Base-by-base conservation (phyloP, 2,888 invertebrate genomes). In the Acheta domesticus region DNA sequence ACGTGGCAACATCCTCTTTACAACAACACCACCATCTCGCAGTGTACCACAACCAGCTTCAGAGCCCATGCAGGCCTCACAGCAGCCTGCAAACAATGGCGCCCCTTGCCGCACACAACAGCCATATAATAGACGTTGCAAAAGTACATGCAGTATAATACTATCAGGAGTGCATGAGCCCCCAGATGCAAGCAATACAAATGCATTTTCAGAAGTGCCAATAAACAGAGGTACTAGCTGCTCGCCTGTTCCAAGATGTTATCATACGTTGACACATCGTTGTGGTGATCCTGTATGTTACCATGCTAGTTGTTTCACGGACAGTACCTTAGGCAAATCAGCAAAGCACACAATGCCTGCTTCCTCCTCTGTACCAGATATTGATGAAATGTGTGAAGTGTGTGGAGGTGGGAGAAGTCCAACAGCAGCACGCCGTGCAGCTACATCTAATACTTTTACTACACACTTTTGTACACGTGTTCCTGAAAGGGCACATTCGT, bases 121-220 rank as follows among this genome's bases (percentile, higher is more conserved):
- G 77, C 87, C 87, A 2, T 88, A 87, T 82, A 87, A 88, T 82
- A 85, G 89, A 11, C 87, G 89, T 80, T 92, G 92, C 84, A 89
- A 89, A 82, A 93, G 92, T 85, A 92, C 92, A 0, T 93, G 92
- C 84, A 92, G 90, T 84, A 93, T 93, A 79, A 89, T 91, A 19
- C 87, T 93, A 76, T 90, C 91, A 12, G 83, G 83, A 12, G 49
- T 74, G 20, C 75, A 75, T 50, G 87, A 89, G n/a, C 75, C 75
- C 14, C 75, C 75, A 14, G n/a, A 49, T 62, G n/a, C 16, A 14
- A 62, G 5, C 62, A 12, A 19, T n/a, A 4, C n/a, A n/a, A 62
- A 62, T 62, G 14, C 62, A 19, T 19, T 14, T n/a, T 62, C 16
- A 19, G 62, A 62, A 14, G 62, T 14, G 16, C n/a, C 62, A n/a